phyloP scores from a whole-genome alignment of 2,888 invertebrate species.

The Campoplex nolae region DNA sequence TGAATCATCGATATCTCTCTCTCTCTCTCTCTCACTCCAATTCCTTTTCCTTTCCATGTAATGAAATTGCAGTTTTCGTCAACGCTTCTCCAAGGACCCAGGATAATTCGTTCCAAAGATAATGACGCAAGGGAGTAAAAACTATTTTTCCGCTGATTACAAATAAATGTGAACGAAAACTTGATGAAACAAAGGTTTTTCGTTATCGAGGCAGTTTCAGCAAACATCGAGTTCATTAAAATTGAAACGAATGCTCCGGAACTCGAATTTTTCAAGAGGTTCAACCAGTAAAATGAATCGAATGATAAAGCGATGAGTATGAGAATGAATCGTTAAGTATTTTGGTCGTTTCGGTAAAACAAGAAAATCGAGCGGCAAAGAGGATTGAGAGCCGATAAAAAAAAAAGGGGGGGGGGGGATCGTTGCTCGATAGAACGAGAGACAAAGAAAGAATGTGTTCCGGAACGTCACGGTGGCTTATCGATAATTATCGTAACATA shows the following conservation, averaged over 20 bases:
- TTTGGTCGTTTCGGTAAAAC: not conserved
- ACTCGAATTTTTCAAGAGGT: not conserved
- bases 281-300: not conserved
- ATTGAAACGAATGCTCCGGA: not conserved
- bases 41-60: not conserved
- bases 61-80: not conserved
- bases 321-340: not conserved
- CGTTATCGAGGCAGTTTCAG: not conserved
- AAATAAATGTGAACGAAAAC: too few species aligned
- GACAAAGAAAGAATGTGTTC: conserved; percentile 8
- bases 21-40: not conserved
- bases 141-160: too few species aligned
- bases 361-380: not conserved
- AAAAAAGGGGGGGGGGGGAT: not conserved
- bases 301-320: not conserved
- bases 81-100: not conserved
- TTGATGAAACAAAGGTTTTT: too few species aligned
- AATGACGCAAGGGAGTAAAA: too few species aligned
- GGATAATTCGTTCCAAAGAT: too few species aligned
- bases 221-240: not conserved
- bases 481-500: conserved; percentile 73
- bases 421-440: not conserved
- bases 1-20: not conserved
- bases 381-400: not conserved
- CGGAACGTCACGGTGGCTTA: conserved; percentile 62